Evolutionary conservation across 2,797 vertebrate species (phyloP), one percentile per base, ranked within the genome.

Genomic region (Sternarchorhynchus goeldii): DNA sequence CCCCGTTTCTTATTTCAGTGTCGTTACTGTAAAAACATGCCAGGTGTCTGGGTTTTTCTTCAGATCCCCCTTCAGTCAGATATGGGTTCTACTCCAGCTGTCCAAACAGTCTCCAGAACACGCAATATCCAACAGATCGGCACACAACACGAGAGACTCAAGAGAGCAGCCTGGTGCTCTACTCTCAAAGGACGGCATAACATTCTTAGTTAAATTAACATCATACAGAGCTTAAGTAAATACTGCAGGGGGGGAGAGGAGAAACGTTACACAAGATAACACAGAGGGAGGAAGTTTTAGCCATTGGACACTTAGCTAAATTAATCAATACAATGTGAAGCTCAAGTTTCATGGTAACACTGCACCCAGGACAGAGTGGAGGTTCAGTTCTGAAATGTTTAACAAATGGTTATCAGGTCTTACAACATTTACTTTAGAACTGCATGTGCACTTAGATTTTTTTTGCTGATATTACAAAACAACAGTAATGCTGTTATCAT

Each of bases 41-140:
- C 25, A 81, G 59, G 32, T 83, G n/a, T 58, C 18, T 53, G 12
- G 36, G 32, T 20, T 50, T 70, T 53, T 72, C 71, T 69, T 58
- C 62, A 14, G n/a, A 57, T 36, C 62, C 72, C 56, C 73, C n/a
- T 32, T 58, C 67, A 64, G 62, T 66, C 75, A 78, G 72, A 78
- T 66, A 77, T 59, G 75, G 75, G 68, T 75, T 79, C 56, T 64
- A 53, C 21, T 66, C 75, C 82, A 85, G 83, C 81, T 84, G 81
- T 81, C 81, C 78, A 86, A 86, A 86, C 10, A 86, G 20, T 58
- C 72, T 10, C 50, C 32, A 78, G 34, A 79, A 50, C 53, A 78
- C 31, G 82, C 21, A 77, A 50, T 29, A 55, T 57, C 56, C 45
- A 59, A 75, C 66, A 65, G 66, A 31, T 58, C 34, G 18, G 34